Base-by-base conservation (phyloP, 2,113 vertebrate genomes). In the Paratilapia polleni region DNA sequence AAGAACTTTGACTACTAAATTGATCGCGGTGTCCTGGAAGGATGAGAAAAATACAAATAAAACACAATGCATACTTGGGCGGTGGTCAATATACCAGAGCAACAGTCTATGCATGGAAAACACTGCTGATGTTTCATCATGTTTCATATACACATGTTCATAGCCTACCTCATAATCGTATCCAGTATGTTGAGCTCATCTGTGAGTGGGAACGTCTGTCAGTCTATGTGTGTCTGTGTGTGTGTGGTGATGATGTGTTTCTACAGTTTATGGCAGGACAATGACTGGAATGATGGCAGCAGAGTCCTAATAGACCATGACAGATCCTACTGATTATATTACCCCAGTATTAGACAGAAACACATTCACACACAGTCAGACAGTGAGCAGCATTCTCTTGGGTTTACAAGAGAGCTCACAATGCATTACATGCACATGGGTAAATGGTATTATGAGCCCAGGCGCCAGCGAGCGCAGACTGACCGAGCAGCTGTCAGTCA, bases 281-380 rank as follows among this genome's bases (percentile, higher is more conserved):
- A 28, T 31, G 75, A 59, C 52, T 43, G 24, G 22, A 14, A 66
- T 63, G 58, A 75, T 43, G 28, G 75, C 74, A 66, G 78, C 49
- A 80, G 68, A 77, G 62, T 54, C 62, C 52, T 85, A 81, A 87
- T 36, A 73, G 70, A 63, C 38, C n/a, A 3, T 61, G 77, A 88
- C 89, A 85, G 68, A 77, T 64, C 58, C 59, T 58, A 20, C 70
- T 78, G 84, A 89, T 80, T 77, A 15, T 19, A 87, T 85, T 77
- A 88, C 38, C 43, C 22, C 57, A 70, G 57, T 59, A n/a, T 59
- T 36, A 68, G 9, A 41, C 77, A 80, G 28, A 81, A 52, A 86
- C 76, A 82, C 78, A 63, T 66, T 49, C 56, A 78, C n/a, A 38
- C n/a, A 8, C 36, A 38, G 34, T 13, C 13, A 15, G 9, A 36